phyloP scores from a whole-genome alignment of 2,888 invertebrate genomes.

The Lumbricus terrestris region DNA sequence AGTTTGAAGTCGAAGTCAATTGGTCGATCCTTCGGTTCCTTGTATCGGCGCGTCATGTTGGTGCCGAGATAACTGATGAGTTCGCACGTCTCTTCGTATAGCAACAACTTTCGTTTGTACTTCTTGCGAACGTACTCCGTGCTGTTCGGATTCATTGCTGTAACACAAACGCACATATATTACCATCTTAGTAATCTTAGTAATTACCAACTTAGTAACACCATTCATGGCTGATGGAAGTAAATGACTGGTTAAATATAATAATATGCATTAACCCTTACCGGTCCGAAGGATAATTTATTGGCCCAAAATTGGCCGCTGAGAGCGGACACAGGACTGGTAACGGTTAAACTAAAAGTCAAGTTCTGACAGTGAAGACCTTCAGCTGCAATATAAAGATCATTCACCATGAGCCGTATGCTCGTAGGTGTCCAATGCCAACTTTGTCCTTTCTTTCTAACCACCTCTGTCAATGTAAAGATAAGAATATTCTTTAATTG shows the following conservation, averaged over 20 bases:
- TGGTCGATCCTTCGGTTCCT: slow-evolving; percentile 54
- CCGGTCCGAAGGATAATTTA: no score
- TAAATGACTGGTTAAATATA: not conserved
- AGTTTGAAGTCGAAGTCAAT: slow-evolving; percentile 57
- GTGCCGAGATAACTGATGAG: slow-evolving; percentile 57
- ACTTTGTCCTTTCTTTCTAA: no score
- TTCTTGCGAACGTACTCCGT: slow-evolving; percentile 58
- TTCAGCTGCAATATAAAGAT: not conserved
- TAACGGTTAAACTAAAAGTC: not conserved
- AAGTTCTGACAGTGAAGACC: no score
- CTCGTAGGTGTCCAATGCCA: no score
- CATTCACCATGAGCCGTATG: no score
- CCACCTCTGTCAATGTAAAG: no score
- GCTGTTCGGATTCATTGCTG: slow-evolving; percentile 59
- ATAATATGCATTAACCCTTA: no score
- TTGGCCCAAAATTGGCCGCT: no score
- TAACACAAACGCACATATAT: slow-evolving; percentile 30
- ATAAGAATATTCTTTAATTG: no score
- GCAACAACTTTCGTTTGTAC: slow-evolving; percentile 56
- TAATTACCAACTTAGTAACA: no score
- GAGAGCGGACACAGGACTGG: no score
- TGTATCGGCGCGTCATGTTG: slow-evolving; percentile 57
- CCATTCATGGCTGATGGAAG: not conserved
- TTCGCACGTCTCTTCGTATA: slow-evolving; percentile 58
- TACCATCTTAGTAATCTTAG: not conserved